Conservation (phyloP, 2,113 vertebrate genomes). For the Salminus brasiliensis region DNA sequence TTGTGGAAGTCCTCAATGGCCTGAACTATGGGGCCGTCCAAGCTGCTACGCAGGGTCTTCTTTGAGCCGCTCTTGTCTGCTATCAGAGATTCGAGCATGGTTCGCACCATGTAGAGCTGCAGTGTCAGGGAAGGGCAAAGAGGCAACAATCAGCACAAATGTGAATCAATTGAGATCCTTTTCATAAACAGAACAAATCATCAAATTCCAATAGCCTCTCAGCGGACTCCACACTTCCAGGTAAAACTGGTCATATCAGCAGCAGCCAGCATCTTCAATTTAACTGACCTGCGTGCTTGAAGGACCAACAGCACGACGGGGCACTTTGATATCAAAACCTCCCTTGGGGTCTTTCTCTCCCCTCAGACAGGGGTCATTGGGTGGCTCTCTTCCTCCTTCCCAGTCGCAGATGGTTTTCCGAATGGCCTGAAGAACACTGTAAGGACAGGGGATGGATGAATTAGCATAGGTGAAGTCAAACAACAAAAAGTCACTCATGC, state of each 20-base stretch:
- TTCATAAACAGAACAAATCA: not conserved
- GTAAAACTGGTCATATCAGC: not conserved
- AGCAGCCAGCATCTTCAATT: not conserved
- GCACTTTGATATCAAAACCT: conserved; percentile 98
- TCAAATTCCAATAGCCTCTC: too few relatives aligned
- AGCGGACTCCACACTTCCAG: too few relatives aligned
- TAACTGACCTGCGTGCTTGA: conserved; percentile 94
- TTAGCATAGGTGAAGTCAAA: not conserved
- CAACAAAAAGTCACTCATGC: not conserved
- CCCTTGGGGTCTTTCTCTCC: conserved; percentile 99
- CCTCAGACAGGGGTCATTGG: conserved; percentile 95
- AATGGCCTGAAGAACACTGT: conserved; percentile 96
- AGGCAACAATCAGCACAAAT: not conserved
- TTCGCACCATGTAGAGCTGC: conserved; percentile 98
- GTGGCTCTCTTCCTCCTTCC: conserved; percentile 94
- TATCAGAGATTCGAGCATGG: conserved; percentile 97
- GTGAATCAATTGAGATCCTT: not conserved
- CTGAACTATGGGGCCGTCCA: conserved; percentile 94
- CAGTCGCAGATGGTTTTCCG: conserved; percentile 98
- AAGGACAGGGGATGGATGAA: not conserved
- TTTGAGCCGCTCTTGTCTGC: conserved; percentile 98
- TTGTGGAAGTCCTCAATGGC: conserved; percentile 99
- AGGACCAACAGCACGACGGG: conserved; percentile 94
- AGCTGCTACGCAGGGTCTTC: conserved; percentile 95
- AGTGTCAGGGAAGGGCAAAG: not conserved